phyloP scores from a whole-genome alignment of 2,888 invertebrate species.

The Drosophila bunnanda region DNA sequence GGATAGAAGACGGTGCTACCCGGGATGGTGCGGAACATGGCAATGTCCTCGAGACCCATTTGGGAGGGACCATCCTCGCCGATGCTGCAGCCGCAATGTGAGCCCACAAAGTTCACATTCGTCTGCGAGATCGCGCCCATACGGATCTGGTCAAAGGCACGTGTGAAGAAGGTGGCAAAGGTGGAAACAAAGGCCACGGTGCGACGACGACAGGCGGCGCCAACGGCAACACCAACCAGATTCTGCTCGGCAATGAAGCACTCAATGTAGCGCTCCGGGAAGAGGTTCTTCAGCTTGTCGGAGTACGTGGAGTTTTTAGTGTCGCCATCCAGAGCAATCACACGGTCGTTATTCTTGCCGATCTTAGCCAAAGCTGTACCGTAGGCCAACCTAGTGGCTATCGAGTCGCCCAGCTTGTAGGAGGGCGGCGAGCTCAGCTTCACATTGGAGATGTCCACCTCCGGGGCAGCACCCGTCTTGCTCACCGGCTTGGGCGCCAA shows the following conservation, averaged over 20 bases:
- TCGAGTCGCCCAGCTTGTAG: constrained; percentile 91
- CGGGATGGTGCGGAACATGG: constrained; percentile 96
- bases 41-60: constrained; percentile 99
- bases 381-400: constrained; percentile 97
- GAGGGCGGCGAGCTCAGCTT: constrained; percentile 91
- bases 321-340: constrained; percentile 98
- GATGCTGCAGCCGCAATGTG: constrained; percentile 99
- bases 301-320: constrained; percentile 99
- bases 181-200: constrained; percentile 98
- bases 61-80: constrained; percentile 99
- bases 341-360: constrained; percentile 89
- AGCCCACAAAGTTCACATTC: constrained; percentile 98
- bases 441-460: constrained; percentile 90
- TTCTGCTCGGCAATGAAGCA: constrained; percentile 99
- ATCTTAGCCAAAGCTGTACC: constrained; percentile 97
- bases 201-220: constrained; percentile 96
- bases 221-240: constrained; percentile 97
- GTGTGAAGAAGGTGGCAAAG: constrained; percentile 98
- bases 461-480: constrained; percentile 89
- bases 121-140: constrained; percentile 99
- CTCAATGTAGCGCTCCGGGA: constrained; percentile 92
- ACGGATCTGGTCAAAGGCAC: constrained; percentile 99
- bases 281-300: constrained; percentile 92
- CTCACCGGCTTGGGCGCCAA: constrained; percentile 88
- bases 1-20: constrained; percentile 92